Evolutionary conservation across 2,797 vertebrate genomes (phyloP).

Genomic region (Aplochiton taeniatus): DNA sequence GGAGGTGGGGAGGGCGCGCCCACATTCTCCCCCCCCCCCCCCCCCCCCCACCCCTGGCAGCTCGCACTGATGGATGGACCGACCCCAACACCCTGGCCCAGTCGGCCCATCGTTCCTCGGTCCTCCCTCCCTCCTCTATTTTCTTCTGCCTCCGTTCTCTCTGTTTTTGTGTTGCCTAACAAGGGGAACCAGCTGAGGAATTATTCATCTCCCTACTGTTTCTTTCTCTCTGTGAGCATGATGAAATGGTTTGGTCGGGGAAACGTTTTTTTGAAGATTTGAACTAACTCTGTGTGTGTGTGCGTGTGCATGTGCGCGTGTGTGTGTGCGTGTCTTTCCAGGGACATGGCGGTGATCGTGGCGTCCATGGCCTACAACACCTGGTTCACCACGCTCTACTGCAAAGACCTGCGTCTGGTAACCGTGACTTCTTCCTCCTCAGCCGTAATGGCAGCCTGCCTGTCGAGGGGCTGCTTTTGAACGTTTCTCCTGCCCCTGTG

Average conservation of each 20-base stretch:
- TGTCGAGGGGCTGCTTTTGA: too few species aligned
- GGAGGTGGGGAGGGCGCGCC: too few species aligned
- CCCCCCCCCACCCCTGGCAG: slow-evolving; percentile 3
- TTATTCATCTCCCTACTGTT: too few species aligned
- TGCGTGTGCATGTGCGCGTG: slow-evolving; percentile 27
- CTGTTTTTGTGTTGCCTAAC: not conserved
- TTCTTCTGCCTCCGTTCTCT: not conserved
- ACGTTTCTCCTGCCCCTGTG: too few species aligned
- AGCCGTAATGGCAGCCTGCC: too few species aligned
- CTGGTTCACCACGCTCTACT: slow-evolving; percentile 91
- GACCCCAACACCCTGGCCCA: slow-evolving; percentile 58
- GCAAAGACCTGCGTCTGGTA: slow-evolving; percentile 90
- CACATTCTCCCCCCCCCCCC: too few species aligned
- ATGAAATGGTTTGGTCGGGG: not conserved
- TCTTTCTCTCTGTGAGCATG: not conserved
- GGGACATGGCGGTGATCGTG: slow-evolving; percentile 89
- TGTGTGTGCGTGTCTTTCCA: slow-evolving; percentile 57
- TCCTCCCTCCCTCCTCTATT: slow-evolving; percentile 22
- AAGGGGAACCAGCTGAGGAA: not conserved
- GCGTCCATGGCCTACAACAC: slow-evolving; percentile 90
- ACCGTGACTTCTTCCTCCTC: slow-evolving; percentile 34
- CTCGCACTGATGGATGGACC: slow-evolving; percentile 68
- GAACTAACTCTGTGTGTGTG: slow-evolving; percentile 32
- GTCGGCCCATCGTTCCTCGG: slow-evolving; percentile 14
- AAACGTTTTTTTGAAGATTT: slow-evolving; percentile 38